These are phyloP conservation scores for Rhodinocichla rosea DNA, from an alignment of 2,113 vertebrate genomes.

Conservation along the genomic window DNA sequence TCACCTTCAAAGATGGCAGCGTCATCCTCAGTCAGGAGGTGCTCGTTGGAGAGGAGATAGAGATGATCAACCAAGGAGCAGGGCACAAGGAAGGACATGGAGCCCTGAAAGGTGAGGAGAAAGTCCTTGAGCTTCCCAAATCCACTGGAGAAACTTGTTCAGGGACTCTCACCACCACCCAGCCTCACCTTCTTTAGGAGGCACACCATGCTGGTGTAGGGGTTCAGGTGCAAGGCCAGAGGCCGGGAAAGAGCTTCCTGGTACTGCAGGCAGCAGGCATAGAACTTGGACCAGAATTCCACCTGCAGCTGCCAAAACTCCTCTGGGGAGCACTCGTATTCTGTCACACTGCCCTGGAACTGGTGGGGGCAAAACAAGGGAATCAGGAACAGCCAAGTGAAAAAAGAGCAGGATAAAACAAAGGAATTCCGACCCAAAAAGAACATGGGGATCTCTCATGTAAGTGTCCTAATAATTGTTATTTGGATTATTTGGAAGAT, in stretches of 20 bases:
- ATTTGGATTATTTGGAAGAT: not conserved
- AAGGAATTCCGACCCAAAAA: not conserved
- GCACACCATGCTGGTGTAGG: slow-evolving; percentile 83
- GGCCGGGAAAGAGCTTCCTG: slow-evolving; percentile 87
- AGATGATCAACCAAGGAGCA: slow-evolving; percentile 91
- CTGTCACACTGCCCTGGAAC: slow-evolving; percentile 89
- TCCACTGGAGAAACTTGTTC: not conserved
- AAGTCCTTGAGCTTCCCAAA: not conserved
- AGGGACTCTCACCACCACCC: not conserved
- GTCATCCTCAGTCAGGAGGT: slow-evolving; percentile 85
- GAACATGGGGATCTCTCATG: not conserved
- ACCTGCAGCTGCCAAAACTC: slow-evolving; percentile 91
- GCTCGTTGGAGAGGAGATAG: slow-evolving; percentile 86
- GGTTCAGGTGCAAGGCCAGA: slow-evolving; percentile 83
- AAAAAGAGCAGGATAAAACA: not conserved
- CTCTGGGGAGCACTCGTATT: slow-evolving; percentile 91
- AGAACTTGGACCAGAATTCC: slow-evolving; percentile 96
- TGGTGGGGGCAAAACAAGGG: not conserved
- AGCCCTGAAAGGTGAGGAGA: slow-evolving; percentile 74
- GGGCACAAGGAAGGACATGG: slow-evolving; percentile 88
- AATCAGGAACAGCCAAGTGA: not conserved
- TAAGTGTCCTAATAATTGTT: not conserved
- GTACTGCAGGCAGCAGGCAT: slow-evolving; percentile 93
- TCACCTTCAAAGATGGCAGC: slow-evolving; percentile 86
- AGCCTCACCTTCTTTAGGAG: slow-evolving; percentile 88